Evolutionary conservation across 2,888 invertebrate genomes (phyloP), one percentile per base, ranked within the genome.

Genomic region (Pterostichus madidus): DNA sequence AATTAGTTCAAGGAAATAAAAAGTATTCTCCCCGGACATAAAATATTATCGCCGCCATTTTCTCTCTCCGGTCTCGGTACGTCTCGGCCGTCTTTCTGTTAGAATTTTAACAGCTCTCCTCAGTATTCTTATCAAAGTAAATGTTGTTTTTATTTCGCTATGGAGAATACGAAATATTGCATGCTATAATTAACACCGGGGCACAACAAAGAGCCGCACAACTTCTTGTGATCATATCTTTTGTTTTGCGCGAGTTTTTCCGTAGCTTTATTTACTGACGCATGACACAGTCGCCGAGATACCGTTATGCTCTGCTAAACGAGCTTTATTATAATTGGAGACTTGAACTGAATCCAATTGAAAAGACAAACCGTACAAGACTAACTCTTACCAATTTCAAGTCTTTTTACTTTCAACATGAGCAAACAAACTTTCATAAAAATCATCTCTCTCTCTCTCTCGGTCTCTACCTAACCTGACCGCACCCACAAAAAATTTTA

Each of bases 311-410:
- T 56, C 71, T 53, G 80, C 73, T 80, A 80, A 80, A 80, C 80
- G 71, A 80, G 71, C 53, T 80, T 80, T 80, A 80, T 80, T 80
- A 80, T 80, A 80, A 80, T 80, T 80, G 80, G 71, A 80, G 80
- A 80, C 71, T 80, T 80, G 80, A 80, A 80, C 80, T 53, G 35
- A 35, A 68, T 80, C 80, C 80, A 80, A 80, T 80, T 80, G 68
- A 53, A 80, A 71, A 71, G 71, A 52, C 49, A 31, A 71, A 80
- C 68, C 49, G 71, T 53, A 53, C 52, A 71, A n/a, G 31, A 15
- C 8, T n/a, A 59, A 79, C 79, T 79, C 79, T 46, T 39, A 79
- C 79, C 61, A 79, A 79, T 75, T 75, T 75, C 10, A 73, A 24
- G 32, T 31, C 31, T 75, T 75, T 75, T 75, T 73, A 73, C 73